A percentile compares a stretch with the other conserved stretches of the same genome.
phyloP scores from a whole-genome alignment of 2,888 invertebrate species.

The Ceriagrion tenellum region DNA sequence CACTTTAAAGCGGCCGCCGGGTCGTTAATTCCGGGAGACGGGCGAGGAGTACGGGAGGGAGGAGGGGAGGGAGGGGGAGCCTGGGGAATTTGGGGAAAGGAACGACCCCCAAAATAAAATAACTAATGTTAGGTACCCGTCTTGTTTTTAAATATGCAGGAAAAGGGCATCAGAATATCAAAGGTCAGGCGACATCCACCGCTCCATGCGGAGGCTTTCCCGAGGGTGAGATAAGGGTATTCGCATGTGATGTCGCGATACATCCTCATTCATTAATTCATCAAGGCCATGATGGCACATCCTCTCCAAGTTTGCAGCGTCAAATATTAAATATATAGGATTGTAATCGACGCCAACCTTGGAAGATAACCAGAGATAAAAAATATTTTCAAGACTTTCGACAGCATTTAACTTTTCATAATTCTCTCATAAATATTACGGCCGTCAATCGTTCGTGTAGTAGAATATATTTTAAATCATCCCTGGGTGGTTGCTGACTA shows the following conservation, averaged over 20 bases:
- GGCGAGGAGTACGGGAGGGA: not conserved
- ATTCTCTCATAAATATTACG: no score
- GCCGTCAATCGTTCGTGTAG: no score
- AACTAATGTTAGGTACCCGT: not conserved
- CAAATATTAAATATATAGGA: no score
- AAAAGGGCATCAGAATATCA: not conserved
- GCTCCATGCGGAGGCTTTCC: not conserved
- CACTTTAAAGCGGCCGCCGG: not conserved
- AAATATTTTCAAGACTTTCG: no score
- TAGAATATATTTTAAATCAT: no score
- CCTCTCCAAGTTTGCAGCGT: not conserved
- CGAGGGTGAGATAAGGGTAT: not conserved
- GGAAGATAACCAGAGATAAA: no score
- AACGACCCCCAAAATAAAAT: not conserved
- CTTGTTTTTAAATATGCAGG: not conserved
- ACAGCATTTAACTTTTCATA: no score
- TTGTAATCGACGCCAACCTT: no score
- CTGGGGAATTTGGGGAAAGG: not conserved
- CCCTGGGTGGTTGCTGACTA: no score
- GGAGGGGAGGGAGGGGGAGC: not conserved
- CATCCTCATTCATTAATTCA: not conserved
- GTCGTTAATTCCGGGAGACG: not conserved
- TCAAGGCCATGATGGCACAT: not conserved
- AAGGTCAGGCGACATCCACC: not conserved
- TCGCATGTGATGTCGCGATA: not conserved